Evolutionary conservation across 2,113 vertebrate species (phyloP).

Genomic region (Phylloscopus trochiloides): DNA sequence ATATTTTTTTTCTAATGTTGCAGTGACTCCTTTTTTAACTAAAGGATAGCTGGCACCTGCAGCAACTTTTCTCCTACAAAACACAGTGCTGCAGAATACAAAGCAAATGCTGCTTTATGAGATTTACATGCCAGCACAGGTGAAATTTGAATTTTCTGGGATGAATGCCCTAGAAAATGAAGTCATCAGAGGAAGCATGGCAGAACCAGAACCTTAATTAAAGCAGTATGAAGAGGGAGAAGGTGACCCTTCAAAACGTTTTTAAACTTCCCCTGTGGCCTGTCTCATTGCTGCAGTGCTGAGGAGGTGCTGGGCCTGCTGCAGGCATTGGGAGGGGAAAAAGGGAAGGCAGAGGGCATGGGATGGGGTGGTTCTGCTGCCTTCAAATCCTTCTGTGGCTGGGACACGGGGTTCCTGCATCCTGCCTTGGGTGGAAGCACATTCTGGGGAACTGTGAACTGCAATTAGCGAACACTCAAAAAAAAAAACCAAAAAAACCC

Average conservation of each 20-base stretch:
- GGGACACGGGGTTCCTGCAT: accelerated
- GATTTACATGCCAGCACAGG: not conserved
- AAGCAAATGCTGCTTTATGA: not conserved
- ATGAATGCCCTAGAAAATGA: not conserved
- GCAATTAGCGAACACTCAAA: not conserved
- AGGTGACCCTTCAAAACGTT: not conserved
- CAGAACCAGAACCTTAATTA: not conserved
- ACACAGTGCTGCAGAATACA: not conserved
- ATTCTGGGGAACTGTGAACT: not conserved
- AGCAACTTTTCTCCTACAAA: not conserved
- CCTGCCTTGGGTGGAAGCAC: accelerated
- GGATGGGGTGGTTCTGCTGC: not conserved
- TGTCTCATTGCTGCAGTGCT: accelerated
- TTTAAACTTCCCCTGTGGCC: not conserved
- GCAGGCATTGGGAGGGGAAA: too few relatives aligned
- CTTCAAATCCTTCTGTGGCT: accelerated
- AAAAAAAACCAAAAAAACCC: not conserved
- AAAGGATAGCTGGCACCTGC: not conserved
- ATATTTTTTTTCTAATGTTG: not conserved
- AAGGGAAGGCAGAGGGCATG: accelerated
- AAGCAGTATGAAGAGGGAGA: not conserved
- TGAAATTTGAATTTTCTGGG: not conserved
- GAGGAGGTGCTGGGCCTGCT: not conserved
- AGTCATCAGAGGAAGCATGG: not conserved
- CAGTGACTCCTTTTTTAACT: not conserved